These are phyloP conservation scores for Fukomys damarensis DNA, from an alignment of 2,113 vertebrate genomes.

Conservation along the genomic window DNA sequence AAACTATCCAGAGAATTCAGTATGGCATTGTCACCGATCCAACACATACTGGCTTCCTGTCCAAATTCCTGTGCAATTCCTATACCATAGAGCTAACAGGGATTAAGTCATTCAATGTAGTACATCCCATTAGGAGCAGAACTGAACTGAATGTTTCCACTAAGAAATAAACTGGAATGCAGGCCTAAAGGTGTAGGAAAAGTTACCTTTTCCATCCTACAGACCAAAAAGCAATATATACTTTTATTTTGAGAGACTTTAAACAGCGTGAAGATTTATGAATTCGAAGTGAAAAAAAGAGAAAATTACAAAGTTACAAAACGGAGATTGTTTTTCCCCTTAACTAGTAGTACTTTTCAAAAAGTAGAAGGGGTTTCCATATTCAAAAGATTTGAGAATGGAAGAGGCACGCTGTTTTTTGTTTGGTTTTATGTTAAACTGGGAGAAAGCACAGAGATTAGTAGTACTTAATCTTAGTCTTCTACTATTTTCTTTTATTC, in stretches of 20 bases:
- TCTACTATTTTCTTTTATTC: neutral
- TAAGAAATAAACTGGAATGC: conserved; percentile 5
- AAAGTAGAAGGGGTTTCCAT: neutral
- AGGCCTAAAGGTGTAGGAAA: neutral
- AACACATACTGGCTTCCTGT: neutral
- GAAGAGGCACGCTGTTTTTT: neutral
- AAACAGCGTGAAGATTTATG: neutral
- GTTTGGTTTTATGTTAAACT: conserved; percentile 12
- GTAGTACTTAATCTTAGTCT: neutral
- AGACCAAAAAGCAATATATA: neutral
- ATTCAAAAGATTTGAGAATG: neutral
- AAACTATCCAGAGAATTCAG: neutral
- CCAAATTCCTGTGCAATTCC: neutral
- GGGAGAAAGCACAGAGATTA: neutral
- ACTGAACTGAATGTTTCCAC: neutral
- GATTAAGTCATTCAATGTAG: neutral
- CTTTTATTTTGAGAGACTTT: neutral
- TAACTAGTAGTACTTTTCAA: neutral
- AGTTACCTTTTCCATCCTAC: neutral
- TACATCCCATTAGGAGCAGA: neutral
- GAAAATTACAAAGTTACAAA: neutral
- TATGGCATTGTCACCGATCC: neutral
- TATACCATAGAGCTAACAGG: neutral
- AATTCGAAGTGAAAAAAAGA: neutral
- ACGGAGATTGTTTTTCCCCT: neutral